These are phyloP conservation scores for Gallinago stenura DNA, from an alignment of 2,797 vertebrate genomes.

Conservation along the genomic window DNA sequence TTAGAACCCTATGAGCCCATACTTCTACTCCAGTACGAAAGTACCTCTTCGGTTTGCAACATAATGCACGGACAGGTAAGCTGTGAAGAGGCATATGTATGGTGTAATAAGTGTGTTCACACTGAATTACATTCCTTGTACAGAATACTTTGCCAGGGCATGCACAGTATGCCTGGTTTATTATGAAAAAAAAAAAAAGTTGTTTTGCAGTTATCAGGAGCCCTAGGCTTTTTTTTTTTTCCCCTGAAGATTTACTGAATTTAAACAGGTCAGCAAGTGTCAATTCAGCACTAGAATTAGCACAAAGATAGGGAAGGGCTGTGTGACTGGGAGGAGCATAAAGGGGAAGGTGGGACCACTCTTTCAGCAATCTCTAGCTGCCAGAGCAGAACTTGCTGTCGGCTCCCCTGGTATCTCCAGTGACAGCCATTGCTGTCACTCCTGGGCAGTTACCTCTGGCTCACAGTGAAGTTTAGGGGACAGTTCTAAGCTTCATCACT, in stretches of 20 bases:
- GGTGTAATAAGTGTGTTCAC: not conserved
- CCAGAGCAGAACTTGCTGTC: not conserved
- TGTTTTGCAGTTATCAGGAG: not conserved
- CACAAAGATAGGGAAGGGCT: not conserved
- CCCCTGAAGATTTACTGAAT: not conserved
- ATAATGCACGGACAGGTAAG: not conserved
- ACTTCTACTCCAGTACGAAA: not conserved
- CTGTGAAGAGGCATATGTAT: rapidly evolving
- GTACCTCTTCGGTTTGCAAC: not conserved
- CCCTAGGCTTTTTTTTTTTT: not conserved
- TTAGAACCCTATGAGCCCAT: not conserved
- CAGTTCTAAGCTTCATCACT: not conserved
- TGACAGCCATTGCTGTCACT: not conserved
- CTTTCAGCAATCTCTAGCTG: not conserved
- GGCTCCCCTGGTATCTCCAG: not conserved
- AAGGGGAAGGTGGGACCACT: not conserved
- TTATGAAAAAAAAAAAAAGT: not conserved
- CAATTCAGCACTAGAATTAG: not conserved
- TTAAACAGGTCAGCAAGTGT: not conserved
- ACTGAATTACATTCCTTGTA: not conserved
- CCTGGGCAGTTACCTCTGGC: not conserved
- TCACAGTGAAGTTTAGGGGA: not conserved
- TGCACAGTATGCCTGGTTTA: not conserved
- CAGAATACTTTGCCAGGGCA: not conserved
- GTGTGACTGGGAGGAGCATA: not conserved